Evolutionary conservation across 1,140 invertebrate species (phyloP).

Genomic region (Aphis gossypii): DNA sequence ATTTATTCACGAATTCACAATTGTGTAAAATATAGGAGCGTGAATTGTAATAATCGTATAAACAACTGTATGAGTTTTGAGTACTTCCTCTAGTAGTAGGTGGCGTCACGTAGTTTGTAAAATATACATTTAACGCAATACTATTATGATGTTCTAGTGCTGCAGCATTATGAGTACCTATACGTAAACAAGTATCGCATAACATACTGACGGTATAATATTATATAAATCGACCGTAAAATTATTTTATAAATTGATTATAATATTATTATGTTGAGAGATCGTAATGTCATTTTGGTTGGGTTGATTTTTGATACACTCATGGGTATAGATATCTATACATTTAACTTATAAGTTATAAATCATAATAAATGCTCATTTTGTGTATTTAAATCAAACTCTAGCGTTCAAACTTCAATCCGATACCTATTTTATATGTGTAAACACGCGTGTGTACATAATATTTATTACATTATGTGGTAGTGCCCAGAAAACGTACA

Average conservation of each 20-base stretch:
- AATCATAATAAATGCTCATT: not conserved
- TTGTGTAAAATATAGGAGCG: slow-evolving; percentile 3
- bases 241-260: not conserved
- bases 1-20: not conserved
- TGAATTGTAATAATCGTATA: not conserved
- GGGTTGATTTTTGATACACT: not conserved
- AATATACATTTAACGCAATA: not conserved
- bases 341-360: too few relatives aligned
- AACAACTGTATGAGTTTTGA: not conserved
- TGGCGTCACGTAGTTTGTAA: not conserved
- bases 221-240: not conserved
- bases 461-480: not conserved
- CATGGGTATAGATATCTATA: not conserved
- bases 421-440: not conserved
- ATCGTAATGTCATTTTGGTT: not conserved
- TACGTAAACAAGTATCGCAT: not conserved
- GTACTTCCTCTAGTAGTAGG: not conserved
- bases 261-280: not conserved
- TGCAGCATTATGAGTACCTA: not conserved
- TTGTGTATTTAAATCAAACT: not conserved
- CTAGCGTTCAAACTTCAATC: not conserved
- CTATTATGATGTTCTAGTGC: not conserved
- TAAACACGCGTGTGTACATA: not conserved
- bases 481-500: not conserved
- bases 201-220: not conserved